phyloP scores from a whole-genome alignment of 2,113 vertebrate species.

The Podarcis raffonei region DNA sequence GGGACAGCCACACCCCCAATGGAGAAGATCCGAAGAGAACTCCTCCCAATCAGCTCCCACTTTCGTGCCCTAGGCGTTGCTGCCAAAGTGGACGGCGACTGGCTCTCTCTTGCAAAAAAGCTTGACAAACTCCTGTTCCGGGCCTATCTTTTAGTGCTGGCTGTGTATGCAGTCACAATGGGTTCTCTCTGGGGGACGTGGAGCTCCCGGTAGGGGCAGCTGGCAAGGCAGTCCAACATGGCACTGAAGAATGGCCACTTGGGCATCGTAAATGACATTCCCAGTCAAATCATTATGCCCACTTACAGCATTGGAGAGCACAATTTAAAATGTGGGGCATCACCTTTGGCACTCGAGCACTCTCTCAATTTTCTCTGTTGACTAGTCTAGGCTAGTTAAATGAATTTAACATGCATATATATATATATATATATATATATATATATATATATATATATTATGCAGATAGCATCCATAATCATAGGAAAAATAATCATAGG shows the following conservation, averaged over 20 bases:
- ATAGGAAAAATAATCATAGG: too few relatives aligned
- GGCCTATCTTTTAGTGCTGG: constrained; percentile 78
- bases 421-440: too few relatives aligned
- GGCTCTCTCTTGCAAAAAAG: constrained; percentile 80
- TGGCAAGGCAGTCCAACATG: not conserved
- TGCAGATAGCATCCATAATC: too few relatives aligned
- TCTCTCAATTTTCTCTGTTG: not conserved
- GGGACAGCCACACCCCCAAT: constrained; percentile 29
- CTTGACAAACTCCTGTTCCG: constrained; percentile 83
- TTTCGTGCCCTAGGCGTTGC: constrained; percentile 74
- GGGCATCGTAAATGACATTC: not conserved
- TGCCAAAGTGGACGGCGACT: constrained; percentile 64
- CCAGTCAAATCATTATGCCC: not conserved
- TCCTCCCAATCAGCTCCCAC: constrained; percentile 72
- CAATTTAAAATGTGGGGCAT: not conserved
- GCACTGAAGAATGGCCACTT: not conserved
- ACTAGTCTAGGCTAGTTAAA: not conserved
- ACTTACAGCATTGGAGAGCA: not conserved
- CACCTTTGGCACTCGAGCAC: not conserved
- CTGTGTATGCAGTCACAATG: constrained; percentile 77
- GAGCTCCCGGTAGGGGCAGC: constrained; percentile 65
- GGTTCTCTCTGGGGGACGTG: constrained; percentile 83
- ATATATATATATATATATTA: too few relatives aligned
- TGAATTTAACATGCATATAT: too few relatives aligned
- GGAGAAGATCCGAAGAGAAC: constrained; percentile 79